A percentile compares a stretch with the other conserved stretches of the same genome.
Evolutionary conservation across 1,140 invertebrate genomes (phyloP).

Genomic region (Schmidtea mediterranea): DNA sequence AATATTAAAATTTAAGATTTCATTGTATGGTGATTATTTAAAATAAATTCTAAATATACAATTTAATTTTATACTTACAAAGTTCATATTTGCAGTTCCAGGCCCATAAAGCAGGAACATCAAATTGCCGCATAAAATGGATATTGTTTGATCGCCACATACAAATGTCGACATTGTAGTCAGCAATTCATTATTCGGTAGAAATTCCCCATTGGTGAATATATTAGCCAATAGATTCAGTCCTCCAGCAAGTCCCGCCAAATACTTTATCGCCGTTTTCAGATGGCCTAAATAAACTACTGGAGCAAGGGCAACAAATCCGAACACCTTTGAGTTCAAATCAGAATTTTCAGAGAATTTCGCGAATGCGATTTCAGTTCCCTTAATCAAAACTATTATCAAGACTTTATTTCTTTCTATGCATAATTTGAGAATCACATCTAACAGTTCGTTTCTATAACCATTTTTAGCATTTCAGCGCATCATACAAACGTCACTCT

Average conservation of each 20-base stretch:
- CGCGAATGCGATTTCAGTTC: slow-evolving; percentile 1
- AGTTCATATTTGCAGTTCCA: slow-evolving; percentile 8
- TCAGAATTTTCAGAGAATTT: slow-evolving; percentile 7
- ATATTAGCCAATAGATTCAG: slow-evolving; percentile 12
- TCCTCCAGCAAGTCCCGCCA: slow-evolving; percentile 19
- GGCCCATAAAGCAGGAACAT: slow-evolving; percentile 15
- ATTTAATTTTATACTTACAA: too few relatives aligned
- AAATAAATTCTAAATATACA: too few relatives aligned
- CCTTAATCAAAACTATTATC: neutral
- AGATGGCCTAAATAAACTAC: slow-evolving; percentile 41
- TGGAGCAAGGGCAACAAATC: slow-evolving; percentile 40
- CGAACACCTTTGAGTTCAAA: slow-evolving; percentile 15
- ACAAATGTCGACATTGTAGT: slow-evolving; percentile 5
- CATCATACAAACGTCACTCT: too few relatives aligned
- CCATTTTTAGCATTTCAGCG: too few relatives aligned
- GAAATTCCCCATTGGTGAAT: slow-evolving; percentile 15
- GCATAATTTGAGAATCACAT: too few relatives aligned
- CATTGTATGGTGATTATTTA: too few relatives aligned
- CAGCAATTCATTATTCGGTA: slow-evolving; percentile 13
- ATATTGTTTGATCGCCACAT: slow-evolving; percentile 5
- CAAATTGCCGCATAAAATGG: slow-evolving; percentile 14
- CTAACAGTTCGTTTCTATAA: too few relatives aligned
- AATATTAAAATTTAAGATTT: too few relatives aligned
- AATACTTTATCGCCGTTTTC: slow-evolving; percentile 32
- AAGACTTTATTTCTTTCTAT: too few relatives aligned